Base-by-base conservation (phyloP, 2,888 invertebrate genomes). In the Dione vanillae region DNA sequence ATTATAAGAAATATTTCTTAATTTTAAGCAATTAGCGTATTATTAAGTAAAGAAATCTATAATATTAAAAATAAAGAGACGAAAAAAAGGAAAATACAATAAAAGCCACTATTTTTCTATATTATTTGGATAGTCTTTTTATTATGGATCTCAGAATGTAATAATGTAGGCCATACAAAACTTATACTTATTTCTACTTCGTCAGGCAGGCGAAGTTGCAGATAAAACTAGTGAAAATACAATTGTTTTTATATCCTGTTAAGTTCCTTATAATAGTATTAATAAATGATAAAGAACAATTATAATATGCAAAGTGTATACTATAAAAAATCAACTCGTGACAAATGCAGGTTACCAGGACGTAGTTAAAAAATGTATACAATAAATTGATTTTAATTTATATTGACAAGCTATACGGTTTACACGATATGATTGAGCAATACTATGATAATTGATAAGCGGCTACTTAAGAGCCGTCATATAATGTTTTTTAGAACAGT, bases 311-410 rank as follows among this genome's bases (percentile, higher is more conserved):
- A 64, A 49, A 64, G 19, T 37, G 7, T 19, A 7, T 35, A 49
- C 19, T 37, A 16, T 47, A 64, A 64, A 62, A 62, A 64, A 37
- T 37, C 9, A 49, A 19, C 37, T 49, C 62, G 62, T 64, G 62
- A 64, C 62, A 64, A 64, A 1, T 61, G 61, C 45, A 64, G 8
- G 35, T 64, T 49, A 64, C 35, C 62, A 64, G 62, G 49, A 64
- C 47, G 16, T 35, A 49, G 12, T 49, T 62, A 62, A 49, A 64
- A 49, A 64, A 47, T 64, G 16, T 37, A 64, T 49, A 47, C 37
- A 37, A 64, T 47, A 64, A 37, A n/a, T 37, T 49, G 49, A 64
- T 49, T 49, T 37, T 49, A 64, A 64, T 47, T 64, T 64, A 64
- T 49, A 49, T 49, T 35, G 62, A 49, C 62, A 64, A 37, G 37